phyloP scores from a whole-genome alignment of 2,888 invertebrate genomes.

The Chironomus tentans region DNA sequence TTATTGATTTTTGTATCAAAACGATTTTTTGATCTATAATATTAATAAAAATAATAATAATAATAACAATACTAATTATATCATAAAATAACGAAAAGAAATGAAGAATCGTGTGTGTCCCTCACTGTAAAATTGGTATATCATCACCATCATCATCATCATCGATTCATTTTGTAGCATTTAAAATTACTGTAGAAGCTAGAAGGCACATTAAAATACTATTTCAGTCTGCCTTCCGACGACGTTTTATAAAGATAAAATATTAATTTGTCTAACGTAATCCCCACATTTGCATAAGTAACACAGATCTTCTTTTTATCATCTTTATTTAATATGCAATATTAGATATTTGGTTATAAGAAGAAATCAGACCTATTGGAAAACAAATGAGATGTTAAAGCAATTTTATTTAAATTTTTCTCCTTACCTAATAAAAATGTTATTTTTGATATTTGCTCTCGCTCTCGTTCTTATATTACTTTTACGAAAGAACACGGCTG shows the following conservation, averaged over 20 bases:
- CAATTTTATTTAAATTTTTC: neutral
- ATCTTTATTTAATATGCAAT: neutral
- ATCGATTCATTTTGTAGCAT: neutral
- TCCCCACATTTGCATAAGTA: slow-evolving; percentile 25
- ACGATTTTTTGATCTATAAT: neutral
- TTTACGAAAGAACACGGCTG: neutral
- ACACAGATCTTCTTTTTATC: neutral
- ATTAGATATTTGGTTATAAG: slow-evolving; percentile 15
- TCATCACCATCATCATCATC: neutral
- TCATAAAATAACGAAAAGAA: neutral
- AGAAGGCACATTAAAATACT: slow-evolving; percentile 2
- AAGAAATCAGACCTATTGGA: neutral
- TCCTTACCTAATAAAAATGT: neutral
- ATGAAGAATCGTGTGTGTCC: slow-evolving; percentile 20
- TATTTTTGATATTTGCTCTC: too few species aligned
- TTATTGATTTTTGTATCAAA: neutral
- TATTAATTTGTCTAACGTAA: slow-evolving; percentile 27
- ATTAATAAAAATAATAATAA: neutral
- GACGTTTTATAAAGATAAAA: slow-evolving; percentile 8
- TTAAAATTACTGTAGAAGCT: neutral
- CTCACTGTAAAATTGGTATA: slow-evolving; percentile 4
- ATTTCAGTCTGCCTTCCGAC: neutral
- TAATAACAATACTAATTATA: slow-evolving; percentile 11
- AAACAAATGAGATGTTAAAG: slow-evolving; percentile 7
- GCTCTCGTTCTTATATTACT: neutral